Evolutionary conservation across 2,113 vertebrate species (phyloP), one percentile per base, ranked within the genome.

Genomic region (Probosciger aterrimus): DNA sequence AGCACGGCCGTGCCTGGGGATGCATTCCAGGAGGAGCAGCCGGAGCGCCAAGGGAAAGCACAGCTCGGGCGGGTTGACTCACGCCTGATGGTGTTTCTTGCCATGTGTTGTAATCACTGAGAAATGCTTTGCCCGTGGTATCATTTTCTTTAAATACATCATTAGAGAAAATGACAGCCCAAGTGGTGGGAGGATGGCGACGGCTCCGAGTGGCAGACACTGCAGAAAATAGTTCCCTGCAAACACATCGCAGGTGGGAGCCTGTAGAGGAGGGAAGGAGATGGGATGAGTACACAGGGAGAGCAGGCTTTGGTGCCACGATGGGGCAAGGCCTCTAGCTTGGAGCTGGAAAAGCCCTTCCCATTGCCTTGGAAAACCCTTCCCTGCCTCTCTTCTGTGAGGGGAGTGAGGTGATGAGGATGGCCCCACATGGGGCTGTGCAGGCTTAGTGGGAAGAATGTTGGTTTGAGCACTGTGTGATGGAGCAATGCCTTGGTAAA

Each of bases 141-240:
- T 95, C 92, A 86, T 96, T 96, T 96, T 44, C 96, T 75, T 96
- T 96, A 95, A 96, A 95, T 95, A 96, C 74, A 90, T 96, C 93
- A 96, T 96, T 96, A 94, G 95, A 75, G 95, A 96, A 92, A 95
- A 96, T 71, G 90, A 93, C 96, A 97, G 95, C 92, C 82, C 76
- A 55, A 86, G 77, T 59, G n/a, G 95, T 95, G 95, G 95, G 95
- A 90, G 90, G 95, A 90, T 93, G 93, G 52, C 88, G 70, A 93
- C 80, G 90, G 90, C 93, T 93, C 75, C 1, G 82, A 94, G 94
- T 62, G 94, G 95, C 95, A 96, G 95, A 94, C 93, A 31, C 70
- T 83, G 93, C 85, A 74, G 92, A 88, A 93, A 93, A 92, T 50
- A 92, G 73, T 78, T 88, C 57, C 43, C 57, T 44, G 70, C 86